Base-by-base conservation (phyloP, 2,113 vertebrate species). In the Cyprinodon brontotheroides region DNA sequence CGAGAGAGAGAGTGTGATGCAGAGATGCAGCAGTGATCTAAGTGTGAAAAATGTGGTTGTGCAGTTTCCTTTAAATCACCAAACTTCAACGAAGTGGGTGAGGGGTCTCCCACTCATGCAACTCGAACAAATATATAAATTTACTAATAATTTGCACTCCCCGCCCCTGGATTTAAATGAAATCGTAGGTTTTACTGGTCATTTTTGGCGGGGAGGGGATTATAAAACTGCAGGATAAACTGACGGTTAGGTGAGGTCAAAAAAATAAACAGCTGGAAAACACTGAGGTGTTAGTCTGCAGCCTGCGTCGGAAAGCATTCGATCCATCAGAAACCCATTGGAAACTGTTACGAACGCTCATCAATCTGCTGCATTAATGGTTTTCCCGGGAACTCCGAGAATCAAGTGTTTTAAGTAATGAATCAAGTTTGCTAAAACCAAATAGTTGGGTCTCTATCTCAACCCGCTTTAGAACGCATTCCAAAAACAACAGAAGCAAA, bases 21-120 rank as follows among this genome's bases (percentile, higher is more conserved):
- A 68, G 71, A 9, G 74, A 70, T 29, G 80, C 70, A 65, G 73
- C 14, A 61, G 83, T 88, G 86, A 91, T 79, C 67, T 79, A 92
- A 78, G 91, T 92, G 91, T 91, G 87, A 93, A 92, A 90, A 80
- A 1, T 89, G 91, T 90, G 91, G 91, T 92, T 66, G 70, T 81
- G 68, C 68, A 38, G 84, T 92, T 93, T 93, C 91, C 91, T 92
- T 88, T 92, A 88, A 90, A 92, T 80, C 86, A 84, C 15, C 87
- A 87, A 86, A 83, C 62, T 93, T 91, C 92, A 92, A 75, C 89
- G 88, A 90, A 93, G 75, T 67, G 77, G 75, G 79, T 83, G 83
- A 87, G 83, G 86, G 89, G 89, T 91, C 87, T 84, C 77, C 69
- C 75, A 83, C 86, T 61, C 75, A 73, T 22, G 40, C 72, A 70